Evolutionary conservation across 2,888 invertebrate genomes (phyloP).

Genomic region (Lycia hirtaria): DNA sequence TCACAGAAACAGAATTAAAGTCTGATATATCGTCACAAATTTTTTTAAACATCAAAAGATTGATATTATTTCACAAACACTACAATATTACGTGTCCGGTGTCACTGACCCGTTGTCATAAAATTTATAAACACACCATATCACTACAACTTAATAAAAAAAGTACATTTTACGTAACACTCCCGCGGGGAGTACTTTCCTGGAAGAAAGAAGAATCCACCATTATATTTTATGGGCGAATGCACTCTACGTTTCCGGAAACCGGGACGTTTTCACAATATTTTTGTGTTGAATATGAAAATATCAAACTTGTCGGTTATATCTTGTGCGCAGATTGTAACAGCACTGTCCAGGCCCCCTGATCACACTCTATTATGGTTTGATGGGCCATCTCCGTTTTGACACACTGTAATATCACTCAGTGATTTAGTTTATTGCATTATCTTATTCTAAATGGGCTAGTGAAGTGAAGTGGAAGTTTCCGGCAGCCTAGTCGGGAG

Average conservation of each 20-base stretch:
- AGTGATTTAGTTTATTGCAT: slow-evolving; percentile 9
- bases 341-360: slow-evolving; percentile 76
- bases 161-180: slow-evolving; percentile 49
- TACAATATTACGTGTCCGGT: slow-evolving; percentile 3
- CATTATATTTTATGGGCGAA: slow-evolving; percentile 62
- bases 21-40: not conserved
- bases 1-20: not conserved
- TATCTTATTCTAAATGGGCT: too few species aligned
- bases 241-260: slow-evolving; percentile 51
- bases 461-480: too few species aligned
- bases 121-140: slow-evolving; percentile 34
- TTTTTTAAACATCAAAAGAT: too few species aligned
- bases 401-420: slow-evolving; percentile 64
- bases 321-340: slow-evolving; percentile 68
- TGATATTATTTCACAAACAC: not conserved
- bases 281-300: slow-evolving; percentile 18
- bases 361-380: slow-evolving; percentile 74
- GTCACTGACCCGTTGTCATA: not conserved
- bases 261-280: slow-evolving; percentile 30
- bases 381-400: slow-evolving; percentile 82
- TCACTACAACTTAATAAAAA: slow-evolving; percentile 40
- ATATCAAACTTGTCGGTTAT: slow-evolving; percentile 37
- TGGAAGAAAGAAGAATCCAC: slow-evolving; percentile 48
- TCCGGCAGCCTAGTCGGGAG: too few species aligned
- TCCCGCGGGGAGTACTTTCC: slow-evolving; percentile 49